Evolutionary conservation across 2,888 invertebrate species (phyloP).

Genomic region (Penaeus monodon): DNA sequence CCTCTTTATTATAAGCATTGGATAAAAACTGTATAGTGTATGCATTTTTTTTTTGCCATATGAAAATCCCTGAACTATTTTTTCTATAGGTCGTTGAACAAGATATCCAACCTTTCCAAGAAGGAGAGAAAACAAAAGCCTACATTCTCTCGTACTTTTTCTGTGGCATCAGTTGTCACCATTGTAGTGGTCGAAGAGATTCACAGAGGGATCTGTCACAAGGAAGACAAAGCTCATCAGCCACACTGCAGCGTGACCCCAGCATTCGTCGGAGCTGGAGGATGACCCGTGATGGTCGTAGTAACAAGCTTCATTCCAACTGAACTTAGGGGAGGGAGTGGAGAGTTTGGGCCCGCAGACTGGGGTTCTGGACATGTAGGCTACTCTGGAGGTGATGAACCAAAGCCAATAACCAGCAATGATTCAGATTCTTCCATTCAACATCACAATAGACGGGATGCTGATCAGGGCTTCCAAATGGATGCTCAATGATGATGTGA

Average conservation of each 20-base stretch:
- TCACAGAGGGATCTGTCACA: slow-evolving; percentile 11
- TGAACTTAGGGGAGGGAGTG: slow-evolving; percentile 1
- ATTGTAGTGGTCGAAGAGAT: slow-evolving; percentile 31
- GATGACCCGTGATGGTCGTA: slow-evolving; percentile 16
- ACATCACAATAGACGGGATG: not conserved
- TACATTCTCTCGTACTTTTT: slow-evolving; percentile 31
- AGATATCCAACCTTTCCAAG: slow-evolving; percentile 7
- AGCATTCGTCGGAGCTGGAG: slow-evolving; percentile 47
- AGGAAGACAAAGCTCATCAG: slow-evolving; percentile 25
- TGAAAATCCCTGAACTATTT: not conserved
- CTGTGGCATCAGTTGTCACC: slow-evolving; percentile 40
- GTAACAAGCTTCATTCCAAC: slow-evolving; percentile 3
- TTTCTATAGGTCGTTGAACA: slow-evolving; percentile 30
- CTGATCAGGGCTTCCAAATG: slow-evolving; percentile 25
- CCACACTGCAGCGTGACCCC: slow-evolving; percentile 33
- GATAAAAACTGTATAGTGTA: not conserved
- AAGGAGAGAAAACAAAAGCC: slow-evolving; percentile 13
- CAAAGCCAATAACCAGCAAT: too few species aligned
- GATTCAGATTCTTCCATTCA: not conserved
- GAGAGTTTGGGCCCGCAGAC: not conserved
- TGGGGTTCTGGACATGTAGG: not conserved
- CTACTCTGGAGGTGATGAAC: slow-evolving; percentile 1
- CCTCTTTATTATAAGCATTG: too few species aligned
- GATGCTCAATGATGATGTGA: slow-evolving; percentile 54
- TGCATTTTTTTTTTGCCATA: not conserved